Evolutionary conservation across 2,113 vertebrate species (phyloP).

Genomic region (Ptilorrhoa leucosticta): DNA sequence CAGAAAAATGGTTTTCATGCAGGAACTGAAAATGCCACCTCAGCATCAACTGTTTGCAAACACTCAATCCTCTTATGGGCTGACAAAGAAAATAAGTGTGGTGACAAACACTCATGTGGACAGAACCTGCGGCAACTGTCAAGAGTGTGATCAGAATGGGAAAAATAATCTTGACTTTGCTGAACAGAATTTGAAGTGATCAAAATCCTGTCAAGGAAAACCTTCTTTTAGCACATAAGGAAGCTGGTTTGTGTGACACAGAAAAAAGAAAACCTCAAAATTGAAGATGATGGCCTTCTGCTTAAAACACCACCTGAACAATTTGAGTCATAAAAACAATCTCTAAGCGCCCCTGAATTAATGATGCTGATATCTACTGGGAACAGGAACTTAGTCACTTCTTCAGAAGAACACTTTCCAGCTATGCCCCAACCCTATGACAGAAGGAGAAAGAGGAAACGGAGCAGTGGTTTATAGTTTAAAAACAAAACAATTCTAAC

Average conservation of each 20-base stretch:
- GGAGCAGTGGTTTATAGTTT: background rate
- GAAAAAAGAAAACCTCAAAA: background rate
- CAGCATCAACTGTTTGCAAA: constrained; percentile 52
- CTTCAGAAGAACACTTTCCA: background rate
- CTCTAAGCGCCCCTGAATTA: background rate
- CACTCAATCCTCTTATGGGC: background rate
- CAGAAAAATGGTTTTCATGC: background rate
- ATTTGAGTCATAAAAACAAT: background rate
- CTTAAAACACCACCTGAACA: background rate
- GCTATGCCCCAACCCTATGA: background rate
- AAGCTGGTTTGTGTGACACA: background rate
- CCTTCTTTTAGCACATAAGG: background rate
- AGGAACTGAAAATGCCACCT: constrained; percentile 66
- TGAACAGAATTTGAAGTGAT: background rate
- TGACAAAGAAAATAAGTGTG: background rate
- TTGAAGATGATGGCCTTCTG: background rate
- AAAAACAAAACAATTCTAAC: background rate
- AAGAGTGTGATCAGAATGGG: background rate
- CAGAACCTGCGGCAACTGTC: background rate
- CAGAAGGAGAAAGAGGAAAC: constrained; percentile 14
- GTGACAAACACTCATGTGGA: background rate
- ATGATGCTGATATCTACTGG: background rate
- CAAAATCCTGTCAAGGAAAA: background rate
- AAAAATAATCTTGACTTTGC: background rate
- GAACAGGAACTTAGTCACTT: background rate